Evolutionary conservation across 2,888 invertebrate genomes (phyloP).

Genomic region (Acronicta psi): DNA sequence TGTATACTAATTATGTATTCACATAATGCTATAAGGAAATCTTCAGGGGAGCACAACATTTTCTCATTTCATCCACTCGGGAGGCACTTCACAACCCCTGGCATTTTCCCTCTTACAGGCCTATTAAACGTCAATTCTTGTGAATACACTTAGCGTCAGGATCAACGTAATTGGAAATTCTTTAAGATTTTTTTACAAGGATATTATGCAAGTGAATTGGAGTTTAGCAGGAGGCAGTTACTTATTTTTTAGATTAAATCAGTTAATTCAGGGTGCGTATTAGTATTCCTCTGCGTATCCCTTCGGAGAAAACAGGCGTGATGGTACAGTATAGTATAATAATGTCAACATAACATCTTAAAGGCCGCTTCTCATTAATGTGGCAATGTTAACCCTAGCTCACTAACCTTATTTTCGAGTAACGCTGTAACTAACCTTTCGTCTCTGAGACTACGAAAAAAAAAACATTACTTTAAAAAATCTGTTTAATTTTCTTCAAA

Average conservation of each 20-base stretch:
- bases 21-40: not conserved
- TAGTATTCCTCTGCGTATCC: no score
- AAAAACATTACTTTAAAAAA: no score
- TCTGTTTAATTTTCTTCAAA: no score
- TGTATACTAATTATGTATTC: no score
- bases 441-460: no score
- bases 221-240: no score
- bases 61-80: conserved; percentile 13
- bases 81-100: conserved; percentile 16
- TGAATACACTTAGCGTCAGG: conserved; percentile 40
- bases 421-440: no score
- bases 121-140: conserved; percentile 46
- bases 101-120: conserved; percentile 17
- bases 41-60: conserved; percentile 9
- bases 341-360: conserved; percentile 4
- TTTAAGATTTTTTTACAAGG: conserved; percentile 21
- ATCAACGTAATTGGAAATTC: conserved; percentile 50
- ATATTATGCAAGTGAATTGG: conserved; percentile 6
- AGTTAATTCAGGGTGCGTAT: no score
- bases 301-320: no score
- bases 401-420: no score
- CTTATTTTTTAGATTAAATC: no score
- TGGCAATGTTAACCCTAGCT: conserved; percentile 46
- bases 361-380: conserved; percentile 31
- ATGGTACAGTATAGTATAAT: no score